These are phyloP conservation scores for Drymonia ruficornis DNA, from an alignment of 2,888 invertebrate genomes.

Conservation along the genomic window DNA sequence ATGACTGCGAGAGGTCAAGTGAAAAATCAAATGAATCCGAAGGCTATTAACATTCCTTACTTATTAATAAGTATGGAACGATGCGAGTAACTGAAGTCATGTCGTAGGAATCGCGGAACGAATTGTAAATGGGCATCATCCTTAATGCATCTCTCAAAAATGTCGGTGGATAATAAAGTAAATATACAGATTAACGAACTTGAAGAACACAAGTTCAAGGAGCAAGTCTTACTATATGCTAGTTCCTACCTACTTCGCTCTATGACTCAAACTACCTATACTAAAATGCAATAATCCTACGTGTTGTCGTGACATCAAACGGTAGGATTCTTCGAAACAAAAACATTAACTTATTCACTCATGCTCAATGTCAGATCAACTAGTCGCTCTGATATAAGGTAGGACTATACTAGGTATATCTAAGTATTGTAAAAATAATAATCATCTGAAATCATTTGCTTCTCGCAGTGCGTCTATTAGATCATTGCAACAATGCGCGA, in stretches of 20 bases:
- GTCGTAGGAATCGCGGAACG: constrained; percentile 53
- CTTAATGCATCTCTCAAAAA: constrained; percentile 23
- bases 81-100: constrained; percentile 47
- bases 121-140: constrained; percentile 41
- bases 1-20: constrained; percentile 55
- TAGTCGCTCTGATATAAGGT: constrained; percentile 15
- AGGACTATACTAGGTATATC: neutral
- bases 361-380: constrained; percentile 33
- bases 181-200: neutral
- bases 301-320: too few relatives aligned
- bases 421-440: constrained; percentile 9
- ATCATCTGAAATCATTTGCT: constrained; percentile 18
- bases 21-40: constrained; percentile 59
- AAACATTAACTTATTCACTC: too few relatives aligned
- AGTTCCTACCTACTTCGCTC: too few relatives aligned
- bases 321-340: neutral
- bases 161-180: neutral
- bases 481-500: constrained; percentile 57
- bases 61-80: constrained; percentile 56
- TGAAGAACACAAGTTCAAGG: too few relatives aligned
- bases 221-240: too few relatives aligned
- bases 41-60: constrained; percentile 64
- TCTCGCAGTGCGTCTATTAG: constrained; percentile 42
- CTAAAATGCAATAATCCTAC: too few relatives aligned
- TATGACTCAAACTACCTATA: too few relatives aligned